Evolutionary conservation across 2,113 vertebrate species (phyloP).

Genomic region (Prionailurus bengalensis): DNA sequence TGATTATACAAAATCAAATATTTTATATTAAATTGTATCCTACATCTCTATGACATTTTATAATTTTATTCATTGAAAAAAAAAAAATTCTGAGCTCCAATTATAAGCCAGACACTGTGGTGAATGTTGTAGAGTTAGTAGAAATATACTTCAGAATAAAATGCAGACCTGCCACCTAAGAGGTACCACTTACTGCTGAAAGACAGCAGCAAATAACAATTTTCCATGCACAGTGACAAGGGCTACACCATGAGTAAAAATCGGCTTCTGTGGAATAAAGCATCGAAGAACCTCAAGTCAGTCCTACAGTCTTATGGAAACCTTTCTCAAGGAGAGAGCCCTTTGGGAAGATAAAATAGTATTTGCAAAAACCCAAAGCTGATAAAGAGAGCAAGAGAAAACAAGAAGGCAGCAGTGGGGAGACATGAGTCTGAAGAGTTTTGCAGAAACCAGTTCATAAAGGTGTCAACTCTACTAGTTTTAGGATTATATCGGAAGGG

Average conservation of each 20-base stretch:
- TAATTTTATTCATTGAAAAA: not conserved
- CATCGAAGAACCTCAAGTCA: not conserved
- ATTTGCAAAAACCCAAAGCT: not conserved
- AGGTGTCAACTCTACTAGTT: not conserved
- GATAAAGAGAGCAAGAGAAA: not conserved
- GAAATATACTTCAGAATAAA: not conserved
- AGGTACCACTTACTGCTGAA: not conserved
- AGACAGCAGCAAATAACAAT: not conserved
- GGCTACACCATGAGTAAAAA: not conserved
- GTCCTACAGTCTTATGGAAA: not conserved
- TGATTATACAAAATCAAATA: conserved; percentile 22
- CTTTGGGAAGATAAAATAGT: not conserved
- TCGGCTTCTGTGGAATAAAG: not conserved
- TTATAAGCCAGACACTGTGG: not conserved
- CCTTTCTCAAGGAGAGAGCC: not conserved
- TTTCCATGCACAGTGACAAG: not conserved
- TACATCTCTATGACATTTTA: not conserved
- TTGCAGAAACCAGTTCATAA: not conserved
- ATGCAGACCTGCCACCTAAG: not conserved
- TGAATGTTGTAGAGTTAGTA: not conserved
- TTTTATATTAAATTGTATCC: conserved; percentile 50
- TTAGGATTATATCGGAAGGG: not conserved
- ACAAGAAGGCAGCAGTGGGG: not conserved
- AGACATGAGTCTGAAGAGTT: not conserved
- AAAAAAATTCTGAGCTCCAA: not conserved